Evolutionary conservation across 1,140 invertebrate species (phyloP).

Genomic region (Zeugodacus cucurbitae): DNA sequence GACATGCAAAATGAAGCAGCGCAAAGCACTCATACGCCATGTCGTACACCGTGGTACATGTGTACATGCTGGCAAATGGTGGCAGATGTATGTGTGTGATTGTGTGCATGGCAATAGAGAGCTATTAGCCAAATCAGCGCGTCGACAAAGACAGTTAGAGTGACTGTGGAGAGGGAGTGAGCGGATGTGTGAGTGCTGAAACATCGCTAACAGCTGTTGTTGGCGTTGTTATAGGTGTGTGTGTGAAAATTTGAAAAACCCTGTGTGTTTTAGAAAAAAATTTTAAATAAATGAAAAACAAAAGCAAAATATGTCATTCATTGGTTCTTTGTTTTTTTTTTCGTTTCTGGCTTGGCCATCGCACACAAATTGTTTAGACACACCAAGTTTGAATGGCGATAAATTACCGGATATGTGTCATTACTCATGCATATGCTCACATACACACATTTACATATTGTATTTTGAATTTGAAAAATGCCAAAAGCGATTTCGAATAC

Average conservation of each 20-base stretch:
- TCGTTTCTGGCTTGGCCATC: not conserved
- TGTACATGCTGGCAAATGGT: not conserved
- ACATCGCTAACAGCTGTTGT: not conserved
- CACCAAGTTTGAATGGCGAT: not conserved
- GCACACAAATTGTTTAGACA: not conserved
- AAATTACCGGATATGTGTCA: not conserved
- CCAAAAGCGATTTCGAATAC: not conserved
- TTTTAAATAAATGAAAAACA: not conserved
- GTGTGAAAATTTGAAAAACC: not conserved
- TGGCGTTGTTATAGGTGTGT: not conserved
- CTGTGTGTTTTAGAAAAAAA: not conserved
- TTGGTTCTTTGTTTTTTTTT: too few species aligned
- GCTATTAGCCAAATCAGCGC: constrained; percentile 11
- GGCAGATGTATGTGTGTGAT: not conserved
- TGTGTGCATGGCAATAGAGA: not conserved
- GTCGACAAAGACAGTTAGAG: not conserved
- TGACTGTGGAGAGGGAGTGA: not conserved
- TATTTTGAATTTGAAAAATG: not conserved
- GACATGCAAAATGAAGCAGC: constrained; percentile 45
- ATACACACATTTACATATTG: not conserved
- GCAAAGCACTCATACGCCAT: constrained; percentile 40
- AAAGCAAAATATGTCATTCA: not conserved
- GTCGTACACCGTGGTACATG: constrained; percentile 44
- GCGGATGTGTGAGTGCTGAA: not conserved
- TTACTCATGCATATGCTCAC: not conserved